These are phyloP conservation scores for Leiothrix lutea DNA, from an alignment of 2,113 vertebrate genomes.

Conservation along the genomic window DNA sequence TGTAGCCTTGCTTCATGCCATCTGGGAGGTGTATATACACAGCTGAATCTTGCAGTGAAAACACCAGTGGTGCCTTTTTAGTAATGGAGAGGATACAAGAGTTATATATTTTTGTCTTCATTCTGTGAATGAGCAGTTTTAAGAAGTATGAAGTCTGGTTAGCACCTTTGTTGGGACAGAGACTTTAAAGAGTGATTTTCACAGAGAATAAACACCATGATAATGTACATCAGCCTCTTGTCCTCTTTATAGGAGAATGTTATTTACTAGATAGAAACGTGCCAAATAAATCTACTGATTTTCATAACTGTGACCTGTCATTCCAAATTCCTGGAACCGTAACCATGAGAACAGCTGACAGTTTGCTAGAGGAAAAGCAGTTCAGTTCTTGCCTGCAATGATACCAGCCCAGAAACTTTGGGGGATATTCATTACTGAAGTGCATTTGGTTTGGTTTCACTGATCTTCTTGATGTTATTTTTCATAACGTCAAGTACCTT, in stretches of 20 bases:
- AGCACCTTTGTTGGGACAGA: constrained; percentile 17
- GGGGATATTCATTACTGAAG: neutral
- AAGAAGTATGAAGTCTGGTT: neutral
- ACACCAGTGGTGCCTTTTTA: constrained; percentile 15
- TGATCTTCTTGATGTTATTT: neutral
- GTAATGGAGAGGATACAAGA: neutral
- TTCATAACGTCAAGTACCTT: neutral
- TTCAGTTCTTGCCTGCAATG: neutral
- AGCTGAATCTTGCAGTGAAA: constrained; percentile 12
- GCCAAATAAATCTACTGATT: constrained; percentile 21
- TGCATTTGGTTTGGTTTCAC: neutral
- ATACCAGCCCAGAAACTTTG: neutral
- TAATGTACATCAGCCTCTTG: neutral
- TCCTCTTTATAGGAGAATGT: neutral
- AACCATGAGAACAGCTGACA: constrained; percentile 66
- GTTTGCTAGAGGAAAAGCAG: neutral
- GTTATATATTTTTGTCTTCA: neutral
- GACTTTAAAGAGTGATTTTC: constrained; percentile 17
- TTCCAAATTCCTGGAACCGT: constrained; percentile 44
- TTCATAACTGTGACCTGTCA: constrained; percentile 48
- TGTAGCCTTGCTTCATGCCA: neutral
- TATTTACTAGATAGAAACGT: constrained; percentile 24
- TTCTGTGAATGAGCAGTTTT: constrained; percentile 20
- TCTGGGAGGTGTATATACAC: constrained; percentile 1
- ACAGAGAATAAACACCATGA: neutral